These are phyloP conservation scores for Camponotus floridanus DNA, from an alignment of 1,140 invertebrate genomes.

Conservation along the genomic window DNA sequence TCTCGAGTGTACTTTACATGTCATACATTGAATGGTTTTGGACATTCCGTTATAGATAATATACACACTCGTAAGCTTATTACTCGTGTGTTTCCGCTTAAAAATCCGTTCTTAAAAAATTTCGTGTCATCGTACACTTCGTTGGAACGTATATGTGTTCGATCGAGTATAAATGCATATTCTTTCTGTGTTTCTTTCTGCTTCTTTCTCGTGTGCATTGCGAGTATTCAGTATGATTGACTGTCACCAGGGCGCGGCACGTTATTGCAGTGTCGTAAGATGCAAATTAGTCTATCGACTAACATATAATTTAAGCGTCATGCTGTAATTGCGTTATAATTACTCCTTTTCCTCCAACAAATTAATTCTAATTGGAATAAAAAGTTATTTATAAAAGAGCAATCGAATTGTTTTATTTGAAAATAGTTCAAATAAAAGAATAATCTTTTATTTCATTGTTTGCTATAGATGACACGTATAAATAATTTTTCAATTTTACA, in stretches of 20 bases:
- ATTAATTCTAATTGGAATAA: background rate
- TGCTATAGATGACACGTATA: background rate
- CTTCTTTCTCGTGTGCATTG: background rate
- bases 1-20: background rate
- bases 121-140: background rate
- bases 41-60: background rate
- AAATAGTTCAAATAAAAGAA: background rate
- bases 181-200: background rate
- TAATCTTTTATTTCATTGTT: background rate
- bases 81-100: background rate
- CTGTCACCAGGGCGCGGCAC: conserved; percentile 43
- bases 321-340: conserved; percentile 8
- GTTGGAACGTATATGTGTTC: background rate
- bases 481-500: conserved; percentile 40
- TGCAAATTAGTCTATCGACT: background rate
- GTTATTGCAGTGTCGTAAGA: conserved; percentile 26
- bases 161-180: conserved; percentile 53
- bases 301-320: background rate
- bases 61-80: background rate
- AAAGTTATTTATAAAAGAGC: background rate
- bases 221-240: conserved; percentile 16
- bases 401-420: too few species aligned
- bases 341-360: background rate
- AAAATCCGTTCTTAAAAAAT: background rate
- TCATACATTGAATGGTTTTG: background rate